These are phyloP conservation scores for Porites rus DNA, from an alignment of 92 coral and sea anemone species.

Conservation along the genomic window DNA sequence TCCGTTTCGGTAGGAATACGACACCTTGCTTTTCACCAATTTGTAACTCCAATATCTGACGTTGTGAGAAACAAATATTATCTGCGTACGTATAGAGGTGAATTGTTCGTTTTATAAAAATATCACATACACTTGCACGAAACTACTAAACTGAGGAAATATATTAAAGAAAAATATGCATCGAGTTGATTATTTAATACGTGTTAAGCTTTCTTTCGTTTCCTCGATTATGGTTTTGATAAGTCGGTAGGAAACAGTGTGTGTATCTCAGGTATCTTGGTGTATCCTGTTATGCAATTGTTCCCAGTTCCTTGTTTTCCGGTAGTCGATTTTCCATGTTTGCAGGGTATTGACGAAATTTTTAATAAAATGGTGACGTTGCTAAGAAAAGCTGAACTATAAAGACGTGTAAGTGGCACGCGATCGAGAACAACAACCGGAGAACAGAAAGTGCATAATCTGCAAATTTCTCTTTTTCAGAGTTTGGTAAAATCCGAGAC, in stretches of 20 bases:
- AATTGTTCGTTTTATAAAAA: neutral
- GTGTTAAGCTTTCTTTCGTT: neutral
- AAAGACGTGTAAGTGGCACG: neutral
- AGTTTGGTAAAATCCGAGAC: no score
- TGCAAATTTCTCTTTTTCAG: neutral
- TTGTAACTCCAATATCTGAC: neutral
- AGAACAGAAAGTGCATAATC: neutral
- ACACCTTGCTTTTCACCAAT: neutral
- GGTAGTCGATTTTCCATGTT: neutral
- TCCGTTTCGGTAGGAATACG: neutral
- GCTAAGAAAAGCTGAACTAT: neutral
- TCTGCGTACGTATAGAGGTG: neutral
- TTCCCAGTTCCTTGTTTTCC: neutral
- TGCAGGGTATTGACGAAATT: neutral
- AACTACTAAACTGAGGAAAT: neutral
- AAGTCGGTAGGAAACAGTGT: neutral
- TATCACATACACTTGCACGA: neutral
- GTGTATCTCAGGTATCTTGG: no score
- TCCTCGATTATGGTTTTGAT: slow-evolving; percentile 8
- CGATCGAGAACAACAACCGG: neutral
- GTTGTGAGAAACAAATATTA: neutral
- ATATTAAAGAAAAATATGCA: neutral
- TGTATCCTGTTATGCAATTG: neutral
- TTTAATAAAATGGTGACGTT: slow-evolving; percentile 13
- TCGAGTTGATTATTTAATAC: neutral